These are phyloP conservation scores for Bembecia ichneumoniformis DNA, from an alignment of 2,888 invertebrate species.

Conservation along the genomic window DNA sequence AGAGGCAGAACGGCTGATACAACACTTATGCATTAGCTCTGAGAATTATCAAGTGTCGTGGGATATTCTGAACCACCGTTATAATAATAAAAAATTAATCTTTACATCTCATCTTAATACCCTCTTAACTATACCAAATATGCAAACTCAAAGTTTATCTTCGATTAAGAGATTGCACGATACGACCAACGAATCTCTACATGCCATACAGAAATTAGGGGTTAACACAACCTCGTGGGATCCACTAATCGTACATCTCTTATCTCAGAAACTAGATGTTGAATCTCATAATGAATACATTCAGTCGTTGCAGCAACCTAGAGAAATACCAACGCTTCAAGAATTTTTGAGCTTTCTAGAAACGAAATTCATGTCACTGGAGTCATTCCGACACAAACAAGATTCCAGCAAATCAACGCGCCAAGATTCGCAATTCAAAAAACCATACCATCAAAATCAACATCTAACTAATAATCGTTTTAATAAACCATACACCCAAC, in stretches of 20 bases:
- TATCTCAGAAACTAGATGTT: not conserved
- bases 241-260: constrained; percentile 1
- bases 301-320: constrained; percentile 1
- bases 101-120: constrained; percentile 11
- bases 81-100: constrained; percentile 10
- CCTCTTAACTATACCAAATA: too few species aligned
- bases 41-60: too few species aligned
- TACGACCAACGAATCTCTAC: constrained; percentile 9
- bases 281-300: not conserved
- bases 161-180: constrained; percentile 6
- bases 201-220: constrained; percentile 10
- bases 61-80: constrained; percentile 9
- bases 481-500: too few species aligned
- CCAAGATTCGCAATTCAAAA: too few species aligned
- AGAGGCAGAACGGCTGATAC: constrained; percentile 10
- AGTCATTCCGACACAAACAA: not conserved
- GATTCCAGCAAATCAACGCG: too few species aligned
- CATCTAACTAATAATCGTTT: too few species aligned
- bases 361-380: constrained; percentile 2
- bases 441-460: too few species aligned
- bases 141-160: too few species aligned
- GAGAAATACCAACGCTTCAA: not conserved
- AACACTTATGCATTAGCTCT: constrained; percentile 11
- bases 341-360: constrained; percentile 3
- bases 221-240: constrained; percentile 3